Evolutionary conservation across 53 echinoderm and acorn worm species (phyloP).

Genomic region (Actinopyga echinites): DNA sequence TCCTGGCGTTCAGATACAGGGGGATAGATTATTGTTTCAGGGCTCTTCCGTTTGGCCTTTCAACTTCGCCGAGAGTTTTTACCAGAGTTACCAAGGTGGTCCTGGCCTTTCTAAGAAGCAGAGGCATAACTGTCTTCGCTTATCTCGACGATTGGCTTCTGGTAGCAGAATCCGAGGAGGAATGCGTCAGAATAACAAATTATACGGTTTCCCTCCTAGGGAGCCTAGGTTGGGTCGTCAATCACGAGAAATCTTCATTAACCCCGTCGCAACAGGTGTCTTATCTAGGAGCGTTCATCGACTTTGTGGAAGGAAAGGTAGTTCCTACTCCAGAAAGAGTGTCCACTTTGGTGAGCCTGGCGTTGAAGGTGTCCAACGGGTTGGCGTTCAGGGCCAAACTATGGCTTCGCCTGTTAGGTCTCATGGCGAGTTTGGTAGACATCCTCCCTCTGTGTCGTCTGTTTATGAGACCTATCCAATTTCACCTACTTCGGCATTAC

Average conservation of each 20-base stretch:
- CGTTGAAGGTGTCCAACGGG: not conserved
- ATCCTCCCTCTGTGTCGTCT: not conserved
- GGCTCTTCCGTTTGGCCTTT: constrained; percentile 59
- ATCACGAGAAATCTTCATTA: not conserved
- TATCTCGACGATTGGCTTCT: constrained; percentile 63
- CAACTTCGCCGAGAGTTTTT: constrained; percentile 55
- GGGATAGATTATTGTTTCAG: constrained; percentile 11
- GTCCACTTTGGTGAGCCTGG: not conserved
- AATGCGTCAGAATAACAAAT: not conserved
- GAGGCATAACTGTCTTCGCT: constrained; percentile 15
- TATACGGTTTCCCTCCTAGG: not conserved
- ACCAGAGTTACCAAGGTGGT: constrained; percentile 38
- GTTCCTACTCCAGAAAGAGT: not conserved
- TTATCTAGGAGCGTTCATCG: constrained; percentile 30
- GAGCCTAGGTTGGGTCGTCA: constrained; percentile 32
- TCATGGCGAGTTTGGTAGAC: constrained; percentile 23
- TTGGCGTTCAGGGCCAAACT: not conserved
- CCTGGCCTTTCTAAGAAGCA: constrained; percentile 14
- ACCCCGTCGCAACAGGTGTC: constrained; percentile 21
- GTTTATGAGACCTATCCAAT: constrained; percentile 21
- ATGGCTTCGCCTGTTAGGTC: not conserved
- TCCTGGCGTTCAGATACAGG: not conserved
- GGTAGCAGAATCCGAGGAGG: not conserved
- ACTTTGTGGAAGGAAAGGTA: not conserved
- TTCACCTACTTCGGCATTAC: constrained; percentile 2